phyloP scores from a whole-genome alignment of 2,888 invertebrate species.

The Labia minor region DNA sequence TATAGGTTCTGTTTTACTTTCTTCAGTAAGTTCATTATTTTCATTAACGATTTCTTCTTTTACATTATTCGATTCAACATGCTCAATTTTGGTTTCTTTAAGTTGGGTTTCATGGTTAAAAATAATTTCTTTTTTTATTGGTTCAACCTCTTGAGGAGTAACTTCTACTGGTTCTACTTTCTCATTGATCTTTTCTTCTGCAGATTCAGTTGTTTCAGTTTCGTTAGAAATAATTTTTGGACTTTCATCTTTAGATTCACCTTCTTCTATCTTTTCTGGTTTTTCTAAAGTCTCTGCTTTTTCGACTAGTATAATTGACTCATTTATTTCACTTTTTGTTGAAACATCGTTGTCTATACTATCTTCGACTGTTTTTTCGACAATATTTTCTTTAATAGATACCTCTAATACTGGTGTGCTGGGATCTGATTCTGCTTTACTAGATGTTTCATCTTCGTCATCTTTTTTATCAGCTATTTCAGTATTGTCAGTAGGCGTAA shows the following conservation, averaged over 20 bases:
- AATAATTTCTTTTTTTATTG: conserved; percentile 21
- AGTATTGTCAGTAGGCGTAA: conserved; percentile 53
- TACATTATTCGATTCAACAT: conserved; percentile 27
- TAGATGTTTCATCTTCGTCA: conserved; percentile 36
- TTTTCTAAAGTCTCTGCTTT: conserved; percentile 29
- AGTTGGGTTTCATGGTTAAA: conserved; percentile 19
- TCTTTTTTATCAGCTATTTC: conserved; percentile 27
- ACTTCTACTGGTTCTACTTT: conserved; percentile 30
- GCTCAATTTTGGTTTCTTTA: conserved; percentile 15
- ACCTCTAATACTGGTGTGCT: conserved; percentile 29
- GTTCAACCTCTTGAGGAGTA: conserved; percentile 19
- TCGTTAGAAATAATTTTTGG: conserved; percentile 17
- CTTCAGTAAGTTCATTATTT: conserved; percentile 29
- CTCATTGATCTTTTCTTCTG: conserved; percentile 31
- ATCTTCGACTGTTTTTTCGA: conserved; percentile 42
- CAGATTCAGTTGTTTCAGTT: neutral
- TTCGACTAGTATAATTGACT: conserved; percentile 31
- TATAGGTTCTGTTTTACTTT: conserved; percentile 19
- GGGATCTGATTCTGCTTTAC: neutral
- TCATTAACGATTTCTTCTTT: conserved; percentile 26
- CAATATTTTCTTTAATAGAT: conserved; percentile 32
- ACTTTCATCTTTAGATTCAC: conserved; percentile 8
- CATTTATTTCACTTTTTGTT: conserved; percentile 39
- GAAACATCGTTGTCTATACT: conserved; percentile 41
- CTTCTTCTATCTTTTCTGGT: conserved; percentile 27